These are phyloP conservation scores for Blastobasis adustella DNA, from an alignment of 2,888 invertebrate species.

Conservation along the genomic window DNA sequence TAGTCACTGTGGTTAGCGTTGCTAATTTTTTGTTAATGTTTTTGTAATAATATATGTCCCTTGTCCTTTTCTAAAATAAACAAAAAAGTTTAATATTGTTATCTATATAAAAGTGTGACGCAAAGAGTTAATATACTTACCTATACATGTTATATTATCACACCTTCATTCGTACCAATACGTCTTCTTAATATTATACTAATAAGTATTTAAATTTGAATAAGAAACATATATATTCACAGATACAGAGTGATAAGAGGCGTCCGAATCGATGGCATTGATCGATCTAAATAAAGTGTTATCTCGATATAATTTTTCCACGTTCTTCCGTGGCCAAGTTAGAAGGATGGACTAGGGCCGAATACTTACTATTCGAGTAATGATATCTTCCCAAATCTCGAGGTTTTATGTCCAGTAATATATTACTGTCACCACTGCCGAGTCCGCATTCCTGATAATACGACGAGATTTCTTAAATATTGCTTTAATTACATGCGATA, in stretches of 20 bases:
- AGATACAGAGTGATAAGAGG: conserved; percentile 15
- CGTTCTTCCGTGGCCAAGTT: conserved; percentile 49
- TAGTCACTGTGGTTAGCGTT: too few species aligned
- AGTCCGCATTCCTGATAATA: conserved; percentile 56
- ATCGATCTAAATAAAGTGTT: conserved; percentile 50
- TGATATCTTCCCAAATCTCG: conserved; percentile 62
- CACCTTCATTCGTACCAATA: background rate
- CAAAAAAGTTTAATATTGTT: too few species aligned
- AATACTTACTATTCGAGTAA: conserved; percentile 62
- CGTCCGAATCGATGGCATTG: conserved; percentile 42
- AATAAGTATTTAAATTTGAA: background rate
- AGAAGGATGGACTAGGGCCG: conserved; percentile 42
- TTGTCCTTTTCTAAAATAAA: conserved; percentile 12
- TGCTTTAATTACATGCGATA: conserved; percentile 66
- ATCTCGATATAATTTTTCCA: conserved; percentile 55
- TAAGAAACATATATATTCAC: background rate
- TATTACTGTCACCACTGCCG: conserved; percentile 59
- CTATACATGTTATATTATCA: conserved; percentile 7
- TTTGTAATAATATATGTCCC: conserved; percentile 4
- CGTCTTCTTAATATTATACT: background rate
- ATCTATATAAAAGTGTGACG: conserved; percentile 15
- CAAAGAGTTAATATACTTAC: conserved; percentile 5
- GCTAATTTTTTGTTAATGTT: too few species aligned
- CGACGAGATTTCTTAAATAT: conserved; percentile 61
- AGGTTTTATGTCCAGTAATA: conserved; percentile 68